Evolutionary conservation across 2,113 vertebrate genomes (phyloP), one percentile per base, ranked within the genome.

Genomic region (Muntiacus muntjak): DNA sequence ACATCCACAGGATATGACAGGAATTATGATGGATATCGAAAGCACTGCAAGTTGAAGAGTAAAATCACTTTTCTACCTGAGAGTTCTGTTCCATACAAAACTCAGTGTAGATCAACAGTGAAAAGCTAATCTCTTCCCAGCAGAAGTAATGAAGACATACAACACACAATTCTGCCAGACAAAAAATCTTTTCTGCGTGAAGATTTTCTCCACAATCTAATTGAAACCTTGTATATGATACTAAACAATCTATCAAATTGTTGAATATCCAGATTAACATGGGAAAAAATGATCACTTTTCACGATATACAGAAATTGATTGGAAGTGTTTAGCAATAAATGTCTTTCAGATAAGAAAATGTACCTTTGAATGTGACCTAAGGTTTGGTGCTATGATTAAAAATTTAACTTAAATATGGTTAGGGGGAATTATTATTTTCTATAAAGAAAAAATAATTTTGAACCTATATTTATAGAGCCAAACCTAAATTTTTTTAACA

Each of bases 51-150:
- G 62, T 87, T 21, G 10, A 95, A 98, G 52, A 97, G 40, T n/a
- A 95, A 98, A 97, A 98, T 78, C 92, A 93, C 87, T 97, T 98
- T 95, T 92, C 95, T 96, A 94, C 71, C 67, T 83, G 21, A 97
- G 88, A 97, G 43, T 93, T 94, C 84, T 89, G 67, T 97, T 95
- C 60, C 23, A 50, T 84, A 95, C 71, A 89, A 97, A 97, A 91
- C 40, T 60, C 62, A 83, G 52, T 91, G 93, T 87, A 55, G 74
- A 97, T 91, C 96, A 95, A 96, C 43, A 93, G 55, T 96, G 88
- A 92, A 97, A 97, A 97, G 91, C 81, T 97, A 90, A 94, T 95
- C 91, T 97, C 60, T 95, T 96, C 30, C 12, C 40, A 55, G 55
- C 45, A 9, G 57, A 96, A 96, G 87, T 85, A 91, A 97, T 97